These are phyloP conservation scores for Corapipo altera DNA, from an alignment of 2,113 vertebrate species.

Conservation along the genomic window DNA sequence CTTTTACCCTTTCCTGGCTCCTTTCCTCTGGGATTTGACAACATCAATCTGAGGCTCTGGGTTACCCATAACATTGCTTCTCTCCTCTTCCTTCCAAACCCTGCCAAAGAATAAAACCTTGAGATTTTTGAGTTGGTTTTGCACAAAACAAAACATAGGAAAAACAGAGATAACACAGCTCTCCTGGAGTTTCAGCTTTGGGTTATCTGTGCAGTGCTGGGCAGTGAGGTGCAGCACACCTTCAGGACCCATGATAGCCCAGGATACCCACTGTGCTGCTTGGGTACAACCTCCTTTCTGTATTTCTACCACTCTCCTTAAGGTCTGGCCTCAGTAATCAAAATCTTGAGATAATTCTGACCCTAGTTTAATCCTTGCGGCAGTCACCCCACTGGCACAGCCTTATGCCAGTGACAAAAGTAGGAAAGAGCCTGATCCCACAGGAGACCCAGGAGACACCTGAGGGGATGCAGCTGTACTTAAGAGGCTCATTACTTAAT, in stretches of 20 bases:
- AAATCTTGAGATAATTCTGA: not conserved
- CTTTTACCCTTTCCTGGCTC: constrained; percentile 37
- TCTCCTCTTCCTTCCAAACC: not conserved
- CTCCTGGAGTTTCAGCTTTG: not conserved
- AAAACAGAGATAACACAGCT: not conserved
- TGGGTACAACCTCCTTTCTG: not conserved
- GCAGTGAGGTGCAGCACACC: not conserved
- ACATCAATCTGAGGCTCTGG: not conserved
- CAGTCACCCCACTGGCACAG: not conserved
- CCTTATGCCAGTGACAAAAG: not conserved
- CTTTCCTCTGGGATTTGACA: constrained; percentile 1
- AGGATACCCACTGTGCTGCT: not conserved
- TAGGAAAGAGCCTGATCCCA: not conserved
- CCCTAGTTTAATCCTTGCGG: not conserved
- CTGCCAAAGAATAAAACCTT: not conserved
- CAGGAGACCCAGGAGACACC: not conserved
- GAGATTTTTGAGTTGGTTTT: not conserved
- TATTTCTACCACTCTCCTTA: not conserved
- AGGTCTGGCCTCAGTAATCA: not conserved
- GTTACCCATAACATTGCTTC: not conserved
- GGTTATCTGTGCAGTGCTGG: not conserved
- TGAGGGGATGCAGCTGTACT: not conserved
- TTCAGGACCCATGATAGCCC: fast-evolving
- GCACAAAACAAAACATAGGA: not conserved
- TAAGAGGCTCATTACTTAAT: not conserved